These are phyloP conservation scores for Aptenodytes patagonicus DNA, from an alignment of 2,113 vertebrate species.

Conservation along the genomic window DNA sequence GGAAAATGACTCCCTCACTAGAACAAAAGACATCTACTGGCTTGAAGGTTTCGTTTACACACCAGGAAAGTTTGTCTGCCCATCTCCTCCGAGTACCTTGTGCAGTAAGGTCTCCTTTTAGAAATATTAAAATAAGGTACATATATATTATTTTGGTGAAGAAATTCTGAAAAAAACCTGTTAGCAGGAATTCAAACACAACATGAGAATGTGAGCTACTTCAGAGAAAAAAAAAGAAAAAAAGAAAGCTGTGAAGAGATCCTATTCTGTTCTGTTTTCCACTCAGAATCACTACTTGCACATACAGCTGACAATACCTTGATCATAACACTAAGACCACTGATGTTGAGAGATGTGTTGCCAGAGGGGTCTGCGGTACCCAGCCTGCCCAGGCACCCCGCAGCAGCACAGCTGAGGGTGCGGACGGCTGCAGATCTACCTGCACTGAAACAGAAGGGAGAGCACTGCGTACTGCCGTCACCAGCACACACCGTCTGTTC, in stretches of 20 bases:
- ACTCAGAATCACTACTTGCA: neutral
- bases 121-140: neutral
- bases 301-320: neutral
- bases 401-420: neutral
- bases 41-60: neutral
- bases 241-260: neutral
- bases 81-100: neutral
- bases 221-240: neutral
- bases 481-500: neutral
- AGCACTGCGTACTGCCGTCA: rapidly evolving
- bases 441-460: neutral
- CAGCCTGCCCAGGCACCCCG: rapidly evolving
- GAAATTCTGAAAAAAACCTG: neutral
- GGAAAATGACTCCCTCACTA: neutral
- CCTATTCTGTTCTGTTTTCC: neutral
- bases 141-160: neutral
- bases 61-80: neutral
- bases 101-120: neutral
- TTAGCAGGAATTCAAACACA: neutral
- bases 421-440: neutral
- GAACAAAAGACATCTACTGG: neutral
- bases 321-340: neutral
- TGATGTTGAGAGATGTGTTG: neutral
- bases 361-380: neutral
- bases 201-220: rapidly evolving